Percentiles rank a stretch among this genome's conserved stretches.
Conservation (phyloP, 2,113 vertebrate species). For the Oceanodroma tethys region DNA sequence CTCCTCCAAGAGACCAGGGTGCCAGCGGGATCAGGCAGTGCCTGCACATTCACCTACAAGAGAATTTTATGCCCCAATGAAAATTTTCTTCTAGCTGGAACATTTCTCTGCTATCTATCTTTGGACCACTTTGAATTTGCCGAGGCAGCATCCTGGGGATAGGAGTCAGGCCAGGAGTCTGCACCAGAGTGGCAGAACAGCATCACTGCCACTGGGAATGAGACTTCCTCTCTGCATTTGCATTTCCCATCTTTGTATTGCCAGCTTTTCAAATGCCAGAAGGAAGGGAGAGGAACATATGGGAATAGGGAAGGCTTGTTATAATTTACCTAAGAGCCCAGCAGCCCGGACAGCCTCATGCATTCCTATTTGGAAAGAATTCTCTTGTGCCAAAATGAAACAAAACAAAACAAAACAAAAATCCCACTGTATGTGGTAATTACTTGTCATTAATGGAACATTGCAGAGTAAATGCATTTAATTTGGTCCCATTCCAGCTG, state of each 20-base stretch:
- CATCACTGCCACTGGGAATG: neutral
- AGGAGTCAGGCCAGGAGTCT: neutral
- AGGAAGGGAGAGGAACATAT: neutral
- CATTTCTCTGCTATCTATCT: neutral
- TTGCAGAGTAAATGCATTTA: conserved; percentile 58
- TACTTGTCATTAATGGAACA: conserved; percentile 65
- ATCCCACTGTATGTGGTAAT: conserved; percentile 54
- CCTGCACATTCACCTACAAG: neutral
- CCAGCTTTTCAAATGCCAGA: conserved; percentile 3
- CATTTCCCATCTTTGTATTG: neutral
- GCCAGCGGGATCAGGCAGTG: neutral
- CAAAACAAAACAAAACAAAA: conserved; percentile 47
- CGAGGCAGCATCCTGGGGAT: neutral
- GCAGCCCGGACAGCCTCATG: neutral
- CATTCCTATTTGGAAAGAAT: conserved; percentile 50
- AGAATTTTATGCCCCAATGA: neutral
- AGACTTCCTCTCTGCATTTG: neutral
- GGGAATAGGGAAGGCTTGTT: conserved; percentile 30
- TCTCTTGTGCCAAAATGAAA: conserved; percentile 52
- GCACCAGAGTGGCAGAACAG: neutral
- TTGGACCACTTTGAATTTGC: neutral
- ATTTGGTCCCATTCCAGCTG: conserved; percentile 62
- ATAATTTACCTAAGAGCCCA: conserved; percentile 50
- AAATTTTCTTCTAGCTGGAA: neutral
- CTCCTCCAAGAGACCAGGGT: neutral